phyloP scores from a whole-genome alignment of 2,888 invertebrate genomes.

The Hecatera dysodea region DNA sequence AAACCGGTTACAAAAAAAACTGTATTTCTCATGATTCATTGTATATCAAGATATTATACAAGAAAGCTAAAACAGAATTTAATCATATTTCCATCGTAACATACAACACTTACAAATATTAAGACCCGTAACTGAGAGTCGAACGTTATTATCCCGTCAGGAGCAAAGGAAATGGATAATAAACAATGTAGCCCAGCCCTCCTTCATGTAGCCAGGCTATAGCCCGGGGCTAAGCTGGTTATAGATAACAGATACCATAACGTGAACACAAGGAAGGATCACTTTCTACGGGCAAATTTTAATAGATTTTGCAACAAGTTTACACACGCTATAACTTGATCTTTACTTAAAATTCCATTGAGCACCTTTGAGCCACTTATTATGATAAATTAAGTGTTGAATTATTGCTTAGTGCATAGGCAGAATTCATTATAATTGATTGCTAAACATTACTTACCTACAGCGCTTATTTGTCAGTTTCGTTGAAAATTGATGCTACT shows the following conservation, averaged over 20 bases:
- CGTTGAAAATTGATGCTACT: not conserved
- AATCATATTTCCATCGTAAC: constrained; percentile 2
- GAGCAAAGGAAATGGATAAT: constrained; percentile 63
- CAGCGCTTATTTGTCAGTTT: not conserved
- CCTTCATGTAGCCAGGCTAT: constrained; percentile 30
- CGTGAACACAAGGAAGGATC: constrained; percentile 25
- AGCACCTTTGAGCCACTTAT: not conserved
- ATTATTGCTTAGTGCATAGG: not conserved
- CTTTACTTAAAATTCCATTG: constrained; percentile 22
- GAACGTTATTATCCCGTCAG: constrained; percentile 57
- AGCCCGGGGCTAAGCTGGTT: constrained; percentile 57
- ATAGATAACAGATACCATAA: constrained; percentile 49
- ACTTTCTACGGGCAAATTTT: constrained; percentile 54
- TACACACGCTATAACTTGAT: constrained; percentile 4
- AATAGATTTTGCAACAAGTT: constrained; percentile 52
- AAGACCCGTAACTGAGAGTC: constrained; percentile 34
- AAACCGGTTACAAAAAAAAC: not conserved
- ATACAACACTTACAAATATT: constrained; percentile 19
- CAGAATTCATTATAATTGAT: not conserved
- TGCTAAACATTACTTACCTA: not conserved
- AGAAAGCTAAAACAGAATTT: not conserved
- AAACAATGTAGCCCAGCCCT: constrained; percentile 58
- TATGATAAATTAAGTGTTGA: not conserved
- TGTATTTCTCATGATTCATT: not conserved
- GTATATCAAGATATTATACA: not conserved